These are phyloP conservation scores for Mesoclemmys tuberculata DNA, from an alignment of 2,113 vertebrate genomes.

Conservation along the genomic window DNA sequence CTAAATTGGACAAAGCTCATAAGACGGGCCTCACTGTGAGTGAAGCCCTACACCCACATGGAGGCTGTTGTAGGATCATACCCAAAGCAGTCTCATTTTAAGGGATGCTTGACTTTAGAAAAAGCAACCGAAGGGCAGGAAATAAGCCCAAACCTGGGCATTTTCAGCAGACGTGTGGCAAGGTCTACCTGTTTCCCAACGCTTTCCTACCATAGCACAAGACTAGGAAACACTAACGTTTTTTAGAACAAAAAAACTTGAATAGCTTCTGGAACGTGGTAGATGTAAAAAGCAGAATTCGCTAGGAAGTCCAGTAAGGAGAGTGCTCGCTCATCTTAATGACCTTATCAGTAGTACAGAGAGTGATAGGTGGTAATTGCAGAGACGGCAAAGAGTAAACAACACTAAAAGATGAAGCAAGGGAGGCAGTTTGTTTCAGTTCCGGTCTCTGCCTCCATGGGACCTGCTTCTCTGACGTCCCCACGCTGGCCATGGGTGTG, in stretches of 20 bases:
- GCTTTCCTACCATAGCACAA: not conserved
- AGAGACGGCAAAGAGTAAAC: too few relatives aligned
- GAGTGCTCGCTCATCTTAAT: too few relatives aligned
- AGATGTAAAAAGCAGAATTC: not conserved
- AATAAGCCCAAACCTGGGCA: not conserved
- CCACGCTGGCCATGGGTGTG: not conserved
- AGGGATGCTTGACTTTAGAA: not conserved
- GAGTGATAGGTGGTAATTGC: too few relatives aligned
- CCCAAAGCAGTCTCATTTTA: not conserved
- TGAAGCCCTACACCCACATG: too few relatives aligned
- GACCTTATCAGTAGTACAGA: too few relatives aligned
- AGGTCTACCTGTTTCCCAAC: not conserved
- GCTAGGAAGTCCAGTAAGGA: too few relatives aligned
- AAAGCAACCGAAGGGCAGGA: not conserved
- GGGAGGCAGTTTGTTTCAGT: not conserved
- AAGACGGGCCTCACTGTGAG: not conserved
- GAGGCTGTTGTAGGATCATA: not conserved
- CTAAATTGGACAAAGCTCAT: not conserved
- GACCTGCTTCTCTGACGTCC: not conserved
- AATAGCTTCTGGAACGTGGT: not conserved
- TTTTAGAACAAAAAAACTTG: not conserved
- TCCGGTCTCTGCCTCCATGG: not conserved
- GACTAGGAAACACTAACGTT: not conserved
- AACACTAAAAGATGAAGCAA: too few relatives aligned
- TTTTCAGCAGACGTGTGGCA: not conserved